Conservation (phyloP, 2,113 vertebrate genomes). For the Caretta caretta region DNA sequence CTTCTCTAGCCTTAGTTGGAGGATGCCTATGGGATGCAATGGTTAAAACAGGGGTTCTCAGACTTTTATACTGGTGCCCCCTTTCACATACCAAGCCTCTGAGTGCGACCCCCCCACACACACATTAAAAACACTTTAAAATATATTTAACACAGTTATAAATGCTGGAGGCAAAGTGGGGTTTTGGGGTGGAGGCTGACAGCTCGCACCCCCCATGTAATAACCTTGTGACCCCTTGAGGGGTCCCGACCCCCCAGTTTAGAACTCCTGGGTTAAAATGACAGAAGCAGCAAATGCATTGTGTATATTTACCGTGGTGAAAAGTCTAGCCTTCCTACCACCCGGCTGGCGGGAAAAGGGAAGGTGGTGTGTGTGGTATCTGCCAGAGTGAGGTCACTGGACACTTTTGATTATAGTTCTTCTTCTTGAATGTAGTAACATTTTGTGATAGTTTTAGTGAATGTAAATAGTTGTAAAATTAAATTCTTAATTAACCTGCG, state of each 20-base stretch:
- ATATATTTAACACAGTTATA: no score
- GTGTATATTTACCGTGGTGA: background rate
- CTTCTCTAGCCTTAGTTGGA: background rate
- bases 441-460: background rate
- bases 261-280: background rate
- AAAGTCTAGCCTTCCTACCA: background rate
- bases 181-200: no score
- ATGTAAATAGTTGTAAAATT: background rate
- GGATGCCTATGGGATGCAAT: background rate
- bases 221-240: no score
- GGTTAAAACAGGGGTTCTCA: background rate
- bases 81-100: no score
- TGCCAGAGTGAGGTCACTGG: background rate
- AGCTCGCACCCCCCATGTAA: no score
- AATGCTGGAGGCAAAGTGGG: no score
- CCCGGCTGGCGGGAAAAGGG: background rate
- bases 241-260: no score
- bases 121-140: no score
- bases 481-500: background rate
- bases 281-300: no score
- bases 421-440: background rate
- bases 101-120: no score
- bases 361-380: background rate
- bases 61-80: no score
- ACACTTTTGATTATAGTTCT: background rate